Percentiles rank a stretch among this genome's conserved stretches.
Conservation (phyloP, 2,113 vertebrate species). For the Climacteris rufus region DNA sequence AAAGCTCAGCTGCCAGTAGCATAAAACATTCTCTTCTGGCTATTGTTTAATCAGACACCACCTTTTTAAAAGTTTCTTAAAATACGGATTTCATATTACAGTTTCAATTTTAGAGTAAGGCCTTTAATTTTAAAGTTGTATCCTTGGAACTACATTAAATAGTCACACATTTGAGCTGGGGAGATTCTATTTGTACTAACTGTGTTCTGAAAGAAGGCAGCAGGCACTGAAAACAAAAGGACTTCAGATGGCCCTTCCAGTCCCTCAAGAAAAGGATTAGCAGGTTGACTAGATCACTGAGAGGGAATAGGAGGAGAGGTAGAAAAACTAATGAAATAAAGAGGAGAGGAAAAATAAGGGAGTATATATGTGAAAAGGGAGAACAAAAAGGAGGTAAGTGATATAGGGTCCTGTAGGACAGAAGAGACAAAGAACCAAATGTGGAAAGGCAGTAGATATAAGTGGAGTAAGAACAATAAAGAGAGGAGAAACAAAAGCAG, state of each 20-base stretch:
- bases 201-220: neutral
- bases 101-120: neutral
- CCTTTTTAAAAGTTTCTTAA: neutral
- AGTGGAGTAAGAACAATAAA: neutral
- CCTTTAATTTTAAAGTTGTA: neutral
- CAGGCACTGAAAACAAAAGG: neutral
- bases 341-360: neutral
- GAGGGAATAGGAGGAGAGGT: neutral
- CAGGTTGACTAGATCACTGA: neutral
- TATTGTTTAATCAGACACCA: neutral
- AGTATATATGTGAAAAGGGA: neutral
- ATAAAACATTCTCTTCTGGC: neutral
- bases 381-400: neutral
- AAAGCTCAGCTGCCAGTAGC: neutral
- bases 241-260: neutral
- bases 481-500: neutral
- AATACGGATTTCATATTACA: neutral
- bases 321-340: neutral
- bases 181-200: neutral
- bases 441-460: neutral
- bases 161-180: neutral
- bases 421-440: neutral
- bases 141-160: neutral
- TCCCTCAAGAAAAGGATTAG: neutral
- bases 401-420: rapidly evolving